Conservation (phyloP, 2,113 vertebrate species). For the Uria lomvia region DNA sequence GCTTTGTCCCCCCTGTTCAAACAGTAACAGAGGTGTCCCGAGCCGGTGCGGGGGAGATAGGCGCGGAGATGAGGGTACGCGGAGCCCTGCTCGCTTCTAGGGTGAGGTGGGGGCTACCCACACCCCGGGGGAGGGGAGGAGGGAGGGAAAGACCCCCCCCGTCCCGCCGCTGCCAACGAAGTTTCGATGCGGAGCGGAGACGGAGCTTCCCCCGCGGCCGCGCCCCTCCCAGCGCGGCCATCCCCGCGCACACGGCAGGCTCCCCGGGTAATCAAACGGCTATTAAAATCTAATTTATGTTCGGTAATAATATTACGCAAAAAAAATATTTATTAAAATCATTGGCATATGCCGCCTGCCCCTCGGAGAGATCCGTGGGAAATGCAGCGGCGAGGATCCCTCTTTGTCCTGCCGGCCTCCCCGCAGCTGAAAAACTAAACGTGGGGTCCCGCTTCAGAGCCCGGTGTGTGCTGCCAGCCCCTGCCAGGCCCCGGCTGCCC, state of each 20-base stretch:
- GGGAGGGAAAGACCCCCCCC: neutral
- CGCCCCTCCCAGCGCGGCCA: neutral
- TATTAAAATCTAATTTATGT: constrained; percentile 73
- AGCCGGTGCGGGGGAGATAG: neutral
- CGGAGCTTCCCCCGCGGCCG: neutral
- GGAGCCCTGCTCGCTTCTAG: neutral
- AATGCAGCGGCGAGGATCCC: neutral
- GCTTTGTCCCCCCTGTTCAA: neutral
- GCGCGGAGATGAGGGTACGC: neutral
- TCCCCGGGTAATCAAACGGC: constrained; percentile 57
- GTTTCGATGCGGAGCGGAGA: neutral
- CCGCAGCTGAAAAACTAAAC: neutral
- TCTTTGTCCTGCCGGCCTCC: neutral
- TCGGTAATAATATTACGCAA: constrained; percentile 71
- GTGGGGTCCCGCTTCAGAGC: neutral
- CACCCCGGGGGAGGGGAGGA: neutral
- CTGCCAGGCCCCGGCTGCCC: neutral
- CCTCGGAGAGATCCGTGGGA: constrained; percentile 45
- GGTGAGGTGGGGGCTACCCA: neutral
- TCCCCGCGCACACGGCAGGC: neutral
- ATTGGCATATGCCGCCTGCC: constrained; percentile 53
- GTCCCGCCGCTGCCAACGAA: neutral
- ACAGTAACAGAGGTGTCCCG: neutral
- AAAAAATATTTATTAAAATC: constrained; percentile 63
- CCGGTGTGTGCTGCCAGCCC: neutral